phyloP scores from a whole-genome alignment of 2,888 invertebrate genomes.

The Himalopsyche anomala region DNA sequence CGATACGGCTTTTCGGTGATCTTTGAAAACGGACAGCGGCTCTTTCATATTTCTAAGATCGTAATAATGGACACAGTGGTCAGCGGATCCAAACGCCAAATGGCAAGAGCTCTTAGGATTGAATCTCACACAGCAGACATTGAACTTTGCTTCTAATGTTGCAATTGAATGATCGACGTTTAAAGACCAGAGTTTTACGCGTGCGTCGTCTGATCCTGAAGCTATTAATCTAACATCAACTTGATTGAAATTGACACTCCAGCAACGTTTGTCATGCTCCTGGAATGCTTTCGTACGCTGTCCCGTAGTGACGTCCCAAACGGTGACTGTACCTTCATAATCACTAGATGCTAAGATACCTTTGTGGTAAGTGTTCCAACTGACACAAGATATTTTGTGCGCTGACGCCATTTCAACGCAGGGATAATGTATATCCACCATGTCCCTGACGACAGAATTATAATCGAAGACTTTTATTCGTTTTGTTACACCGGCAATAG shows the following conservation, averaged over 20 bases:
- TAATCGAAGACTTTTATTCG: constrained; percentile 96
- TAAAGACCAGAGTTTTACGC: constrained; percentile 95
- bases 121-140: constrained; percentile 96
- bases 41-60: constrained; percentile 91
- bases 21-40: constrained; percentile 89
- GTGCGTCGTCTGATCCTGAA: constrained; percentile 94
- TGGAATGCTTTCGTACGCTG: constrained; percentile 85
- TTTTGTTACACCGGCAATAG: constrained; percentile 96
- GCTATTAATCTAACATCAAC: constrained; percentile 93
- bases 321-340: constrained; percentile 94
- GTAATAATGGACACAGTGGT: constrained; percentile 97
- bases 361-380: constrained; percentile 96
- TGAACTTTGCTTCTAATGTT: constrained; percentile 93
- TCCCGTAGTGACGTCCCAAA: constrained; percentile 93
- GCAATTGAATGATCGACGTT: constrained; percentile 91
- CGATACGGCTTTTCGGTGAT: constrained; percentile 95
- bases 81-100: constrained; percentile 96
- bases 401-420: constrained; percentile 93
- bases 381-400: constrained; percentile 95
- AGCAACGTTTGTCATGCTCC: constrained; percentile 96
- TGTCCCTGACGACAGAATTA: constrained; percentile 88
- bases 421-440: constrained; percentile 94
- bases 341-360: constrained; percentile 92
- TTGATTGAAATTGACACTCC: constrained; percentile 97
- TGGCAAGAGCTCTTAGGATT: constrained; percentile 90